Conservation (phyloP, 2,113 vertebrate species). For the Bothrops jararaca region DNA sequence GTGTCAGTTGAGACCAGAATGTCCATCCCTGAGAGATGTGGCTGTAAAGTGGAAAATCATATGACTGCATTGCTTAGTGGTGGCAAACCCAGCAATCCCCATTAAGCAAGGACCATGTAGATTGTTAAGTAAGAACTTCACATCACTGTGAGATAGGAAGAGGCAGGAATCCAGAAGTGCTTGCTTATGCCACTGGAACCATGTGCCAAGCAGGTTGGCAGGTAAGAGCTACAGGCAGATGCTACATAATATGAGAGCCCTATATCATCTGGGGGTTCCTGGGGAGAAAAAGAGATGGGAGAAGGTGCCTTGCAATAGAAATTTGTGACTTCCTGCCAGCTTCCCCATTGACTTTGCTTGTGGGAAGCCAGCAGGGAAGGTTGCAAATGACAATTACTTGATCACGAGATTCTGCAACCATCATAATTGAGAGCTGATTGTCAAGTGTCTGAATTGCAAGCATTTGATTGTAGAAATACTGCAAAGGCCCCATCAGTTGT, state of each 20-base stretch:
- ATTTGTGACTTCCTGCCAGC: not conserved
- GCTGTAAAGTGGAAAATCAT: not conserved
- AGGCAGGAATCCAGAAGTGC: not conserved
- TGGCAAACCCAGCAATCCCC: not conserved
- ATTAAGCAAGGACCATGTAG: not conserved
- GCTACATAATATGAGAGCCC: not conserved
- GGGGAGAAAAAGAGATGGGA: not conserved
- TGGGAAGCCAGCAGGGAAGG: not conserved
- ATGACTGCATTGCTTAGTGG: not conserved
- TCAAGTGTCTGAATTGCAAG: not conserved
- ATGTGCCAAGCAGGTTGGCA: not conserved
- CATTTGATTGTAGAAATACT: not conserved
- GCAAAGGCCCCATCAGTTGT: not conserved
- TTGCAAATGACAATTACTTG: not conserved
- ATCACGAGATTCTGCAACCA: not conserved
- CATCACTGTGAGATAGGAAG: not conserved
- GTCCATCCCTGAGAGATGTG: not conserved
- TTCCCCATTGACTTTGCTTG: not conserved
- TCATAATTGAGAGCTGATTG: not conserved
- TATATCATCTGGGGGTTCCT: not conserved
- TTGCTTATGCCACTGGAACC: not conserved
- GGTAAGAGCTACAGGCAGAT: not conserved
- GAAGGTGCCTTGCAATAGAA: not conserved
- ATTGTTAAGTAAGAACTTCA: not conserved
- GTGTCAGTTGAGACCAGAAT: not conserved